Evolutionary conservation across 2,888 invertebrate genomes (phyloP).

Genomic region (Eupeodes latifasciatus): DNA sequence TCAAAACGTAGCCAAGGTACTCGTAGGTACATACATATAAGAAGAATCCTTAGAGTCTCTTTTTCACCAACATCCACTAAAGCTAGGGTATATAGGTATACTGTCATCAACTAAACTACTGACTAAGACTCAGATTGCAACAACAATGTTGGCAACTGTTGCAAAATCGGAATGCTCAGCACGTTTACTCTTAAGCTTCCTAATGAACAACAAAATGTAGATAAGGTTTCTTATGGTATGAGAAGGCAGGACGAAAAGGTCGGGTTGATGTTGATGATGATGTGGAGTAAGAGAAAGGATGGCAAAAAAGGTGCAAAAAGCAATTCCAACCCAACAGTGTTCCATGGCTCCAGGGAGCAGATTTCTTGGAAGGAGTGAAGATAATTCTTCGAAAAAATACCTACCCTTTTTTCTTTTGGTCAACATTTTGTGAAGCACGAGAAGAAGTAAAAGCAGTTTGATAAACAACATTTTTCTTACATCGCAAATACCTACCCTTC

Average conservation of each 20-base stretch:
- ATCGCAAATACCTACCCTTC: constrained; percentile 36
- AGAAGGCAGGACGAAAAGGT: background rate
- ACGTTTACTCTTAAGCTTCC: constrained; percentile 78
- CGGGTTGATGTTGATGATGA: constrained; percentile 1
- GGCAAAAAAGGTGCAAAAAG: constrained; percentile 57
- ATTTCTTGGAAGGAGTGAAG: background rate
- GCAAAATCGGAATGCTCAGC: constrained; percentile 75
- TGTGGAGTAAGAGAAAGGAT: background rate
- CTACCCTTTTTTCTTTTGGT: background rate
- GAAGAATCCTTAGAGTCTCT: constrained; percentile 36
- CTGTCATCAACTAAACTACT: constrained; percentile 14
- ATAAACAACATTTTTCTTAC: constrained; percentile 72
- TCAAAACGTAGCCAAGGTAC: constrained; percentile 1
- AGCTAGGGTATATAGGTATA: background rate
- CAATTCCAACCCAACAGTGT: constrained; percentile 33
- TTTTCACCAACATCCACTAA: constrained; percentile 3
- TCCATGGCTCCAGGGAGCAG: background rate
- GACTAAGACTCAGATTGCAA: background rate
- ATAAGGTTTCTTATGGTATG: constrained; percentile 62
- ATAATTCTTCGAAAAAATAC: background rate
- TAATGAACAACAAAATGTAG: constrained; percentile 78
- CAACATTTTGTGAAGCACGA: constrained; percentile 51
- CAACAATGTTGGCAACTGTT: constrained; percentile 56
- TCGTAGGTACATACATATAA: background rate
- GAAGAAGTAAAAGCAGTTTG: constrained; percentile 58